phyloP scores from a whole-genome alignment of 2,888 invertebrate genomes.

The Melanargia galathea region DNA sequence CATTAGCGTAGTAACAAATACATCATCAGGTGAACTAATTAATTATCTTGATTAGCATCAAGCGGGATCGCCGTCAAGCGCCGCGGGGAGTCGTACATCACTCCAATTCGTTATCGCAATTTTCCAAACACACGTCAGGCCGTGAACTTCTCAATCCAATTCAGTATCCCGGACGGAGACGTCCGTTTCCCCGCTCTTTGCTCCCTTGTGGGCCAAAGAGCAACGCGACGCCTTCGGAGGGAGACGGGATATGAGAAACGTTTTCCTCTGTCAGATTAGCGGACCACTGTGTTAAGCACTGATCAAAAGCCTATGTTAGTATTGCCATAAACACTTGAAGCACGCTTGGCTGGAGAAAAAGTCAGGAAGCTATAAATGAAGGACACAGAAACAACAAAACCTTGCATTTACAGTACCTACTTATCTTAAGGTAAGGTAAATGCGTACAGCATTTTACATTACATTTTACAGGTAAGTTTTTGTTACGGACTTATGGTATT shows the following conservation, averaged over 20 bases:
- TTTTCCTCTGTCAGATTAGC: not conserved
- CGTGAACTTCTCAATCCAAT: conserved; percentile 14
- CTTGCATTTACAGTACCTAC: no score
- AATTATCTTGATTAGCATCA: not conserved
- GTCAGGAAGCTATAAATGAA: no score
- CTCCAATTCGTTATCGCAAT: conserved; percentile 17
- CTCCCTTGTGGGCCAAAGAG: not conserved
- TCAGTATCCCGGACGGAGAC: conserved; percentile 9
- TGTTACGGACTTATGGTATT: no score
- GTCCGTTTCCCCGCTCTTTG: conserved; percentile 7
- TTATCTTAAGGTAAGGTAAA: no score
- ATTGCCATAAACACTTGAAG: not conserved
- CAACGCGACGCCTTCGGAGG: not conserved
- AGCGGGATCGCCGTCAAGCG: not conserved
- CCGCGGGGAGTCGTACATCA: conserved; percentile 1
- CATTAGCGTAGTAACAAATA: no score
- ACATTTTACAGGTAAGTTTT: no score
- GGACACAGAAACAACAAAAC: no score
- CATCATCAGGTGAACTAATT: no score
- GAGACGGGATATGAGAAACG: not conserved
- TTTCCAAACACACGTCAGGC: conserved; percentile 8
- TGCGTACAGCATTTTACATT: no score
- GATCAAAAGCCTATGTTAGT: no score
- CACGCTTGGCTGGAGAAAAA: no score
- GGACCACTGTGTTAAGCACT: not conserved